A percentile compares a stretch with the other conserved stretches of the same genome.
These are phyloP conservation scores for Bambusicola thoracicus DNA, from an alignment of 2,113 vertebrate genomes.

Conservation along the genomic window DNA sequence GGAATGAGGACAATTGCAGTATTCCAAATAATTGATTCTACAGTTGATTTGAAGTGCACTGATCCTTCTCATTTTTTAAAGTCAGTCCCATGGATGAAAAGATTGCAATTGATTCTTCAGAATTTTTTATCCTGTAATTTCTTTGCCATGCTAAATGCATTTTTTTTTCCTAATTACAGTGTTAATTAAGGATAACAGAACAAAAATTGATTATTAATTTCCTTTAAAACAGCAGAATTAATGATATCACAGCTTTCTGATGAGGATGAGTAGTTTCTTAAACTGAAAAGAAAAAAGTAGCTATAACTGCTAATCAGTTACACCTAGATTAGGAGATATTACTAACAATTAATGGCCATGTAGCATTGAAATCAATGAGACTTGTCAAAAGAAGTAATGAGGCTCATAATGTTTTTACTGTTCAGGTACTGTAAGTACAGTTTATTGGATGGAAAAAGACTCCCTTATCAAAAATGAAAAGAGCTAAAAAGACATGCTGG, in stretches of 20 bases:
- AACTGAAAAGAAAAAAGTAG: constrained; percentile 41
- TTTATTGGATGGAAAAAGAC: not conserved
- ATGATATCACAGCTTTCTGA: constrained; percentile 34
- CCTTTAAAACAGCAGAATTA: constrained; percentile 55
- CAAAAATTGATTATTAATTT: constrained; percentile 72
- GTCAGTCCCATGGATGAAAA: constrained; percentile 8
- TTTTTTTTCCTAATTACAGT: constrained; percentile 30
- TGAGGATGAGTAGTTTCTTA: constrained; percentile 25
- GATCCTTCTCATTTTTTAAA: constrained; percentile 20
- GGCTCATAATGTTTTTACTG: not conserved
- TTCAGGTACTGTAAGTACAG: not conserved
- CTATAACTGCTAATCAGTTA: constrained; percentile 50
- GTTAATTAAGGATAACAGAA: constrained; percentile 50
- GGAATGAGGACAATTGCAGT: constrained; percentile 51
- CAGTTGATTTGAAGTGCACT: constrained; percentile 58
- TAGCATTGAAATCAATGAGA: constrained; percentile 64
- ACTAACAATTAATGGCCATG: constrained; percentile 48
- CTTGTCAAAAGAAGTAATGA: constrained; percentile 51
- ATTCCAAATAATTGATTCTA: constrained; percentile 65
- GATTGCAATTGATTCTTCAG: constrained; percentile 36
- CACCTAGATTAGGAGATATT: constrained; percentile 52
- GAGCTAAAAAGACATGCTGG: not conserved
- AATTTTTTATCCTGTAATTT: constrained; percentile 31
- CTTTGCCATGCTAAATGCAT: constrained; percentile 4
- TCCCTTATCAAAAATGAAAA: not conserved